phyloP scores from a whole-genome alignment of 1,140 invertebrate genomes.

The Papilio dardanus region DNA sequence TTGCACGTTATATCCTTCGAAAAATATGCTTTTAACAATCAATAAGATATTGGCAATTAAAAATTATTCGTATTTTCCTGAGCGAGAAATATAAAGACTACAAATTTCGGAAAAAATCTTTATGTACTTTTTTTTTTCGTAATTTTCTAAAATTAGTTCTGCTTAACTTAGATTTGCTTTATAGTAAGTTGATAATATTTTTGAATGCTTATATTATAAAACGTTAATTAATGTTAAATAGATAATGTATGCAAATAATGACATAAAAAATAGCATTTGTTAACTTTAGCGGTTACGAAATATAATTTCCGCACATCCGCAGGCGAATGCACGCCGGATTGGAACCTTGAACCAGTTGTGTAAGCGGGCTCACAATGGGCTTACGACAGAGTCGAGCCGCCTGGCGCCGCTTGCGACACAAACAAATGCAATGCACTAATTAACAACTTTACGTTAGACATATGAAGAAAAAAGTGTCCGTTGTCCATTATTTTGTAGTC shows the following conservation, averaged over 20 bases:
- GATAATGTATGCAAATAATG: not conserved
- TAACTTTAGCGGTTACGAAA: conserved; percentile 37
- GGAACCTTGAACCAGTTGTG: conserved; percentile 81
- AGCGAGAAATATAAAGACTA: not conserved
- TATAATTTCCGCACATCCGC: conserved; percentile 74
- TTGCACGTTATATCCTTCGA: conserved; percentile 44
- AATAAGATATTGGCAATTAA: not conserved
- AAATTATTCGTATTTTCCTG: not conserved
- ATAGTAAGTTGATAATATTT: no score
- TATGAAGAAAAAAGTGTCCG: not conserved
- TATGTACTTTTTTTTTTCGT: not conserved
- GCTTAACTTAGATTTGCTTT: not conserved
- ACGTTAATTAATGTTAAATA: no score
- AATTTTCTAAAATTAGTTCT: not conserved
- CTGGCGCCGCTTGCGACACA: conserved; percentile 72
- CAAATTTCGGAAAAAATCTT: not conserved
- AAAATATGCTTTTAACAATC: not conserved
- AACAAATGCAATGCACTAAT: conserved; percentile 28
- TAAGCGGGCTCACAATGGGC: conserved; percentile 74
- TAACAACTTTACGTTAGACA: conserved; percentile 8
- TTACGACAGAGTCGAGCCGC: conserved; percentile 72
- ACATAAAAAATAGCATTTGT: not conserved
- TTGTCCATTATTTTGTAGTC: not conserved
- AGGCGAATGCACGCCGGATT: conserved; percentile 71
- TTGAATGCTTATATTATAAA: no score